Percentiles rank a stretch among this genome's conserved stretches.
These are phyloP conservation scores for Diadegma fenestrale DNA, from an alignment of 2,888 invertebrate genomes.

Conservation along the genomic window DNA sequence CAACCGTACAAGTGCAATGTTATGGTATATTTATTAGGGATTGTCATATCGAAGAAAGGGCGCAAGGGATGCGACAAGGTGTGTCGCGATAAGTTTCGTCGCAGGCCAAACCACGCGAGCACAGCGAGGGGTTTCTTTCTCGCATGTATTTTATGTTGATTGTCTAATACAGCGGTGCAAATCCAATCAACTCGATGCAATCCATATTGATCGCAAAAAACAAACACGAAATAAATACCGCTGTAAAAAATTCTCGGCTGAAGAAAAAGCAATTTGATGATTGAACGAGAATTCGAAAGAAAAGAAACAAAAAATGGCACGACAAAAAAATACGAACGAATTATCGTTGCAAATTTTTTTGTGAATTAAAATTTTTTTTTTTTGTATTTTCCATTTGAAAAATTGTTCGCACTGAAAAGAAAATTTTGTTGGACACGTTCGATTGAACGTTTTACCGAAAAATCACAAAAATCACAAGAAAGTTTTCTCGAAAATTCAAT, in stretches of 20 bases:
- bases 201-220: neutral
- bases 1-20: slow-evolving; percentile 69
- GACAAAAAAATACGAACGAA: no score
- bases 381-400: neutral
- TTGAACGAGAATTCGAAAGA: neutral
- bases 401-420: neutral
- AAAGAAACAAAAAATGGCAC: neutral
- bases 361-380: neutral
- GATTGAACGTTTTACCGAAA: no score
- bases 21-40: slow-evolving; percentile 28
- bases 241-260: neutral
- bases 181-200: slow-evolving; percentile 12
- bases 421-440: no score
- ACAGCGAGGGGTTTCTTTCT: neutral
- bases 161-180: neutral
- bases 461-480: no score
- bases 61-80: neutral
- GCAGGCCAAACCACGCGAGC: neutral
- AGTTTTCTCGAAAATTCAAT: no score
- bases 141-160: neutral
- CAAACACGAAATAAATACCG: neutral
- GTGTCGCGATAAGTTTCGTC: slow-evolving; percentile 9
- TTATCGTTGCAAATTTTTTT: no score
- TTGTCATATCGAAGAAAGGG: slow-evolving; percentile 14
- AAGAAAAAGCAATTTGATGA: neutral